Evolutionary conservation across 2,888 invertebrate species (phyloP).

Genomic region (Pinctada fucata): DNA sequence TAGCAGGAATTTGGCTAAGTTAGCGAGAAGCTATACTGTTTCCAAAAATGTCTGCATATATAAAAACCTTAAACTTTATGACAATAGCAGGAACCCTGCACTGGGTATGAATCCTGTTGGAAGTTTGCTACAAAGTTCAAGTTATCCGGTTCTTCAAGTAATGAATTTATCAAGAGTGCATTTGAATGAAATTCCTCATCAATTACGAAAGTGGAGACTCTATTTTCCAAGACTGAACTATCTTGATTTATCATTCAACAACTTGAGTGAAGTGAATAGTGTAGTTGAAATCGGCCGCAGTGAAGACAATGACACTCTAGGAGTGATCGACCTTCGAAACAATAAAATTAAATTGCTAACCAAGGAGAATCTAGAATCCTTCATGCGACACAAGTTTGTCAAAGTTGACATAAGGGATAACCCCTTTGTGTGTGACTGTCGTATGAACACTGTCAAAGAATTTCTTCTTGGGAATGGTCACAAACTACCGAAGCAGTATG

Average conservation of each 20-base stretch:
- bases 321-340: conserved; percentile 16
- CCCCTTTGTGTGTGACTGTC: conserved; percentile 21
- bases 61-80: too few relatives aligned
- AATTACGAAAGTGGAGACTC: conserved; percentile 21
- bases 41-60: too few relatives aligned
- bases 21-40: too few relatives aligned
- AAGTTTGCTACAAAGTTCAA: conserved; percentile 11
- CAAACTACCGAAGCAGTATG: neutral
- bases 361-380: neutral
- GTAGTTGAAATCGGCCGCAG: conserved; percentile 10
- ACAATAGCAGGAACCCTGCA: too few relatives aligned
- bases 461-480: conserved; percentile 19
- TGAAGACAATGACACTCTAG: conserved; percentile 4
- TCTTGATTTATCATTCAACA: conserved; percentile 24
- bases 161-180: conserved; percentile 15
- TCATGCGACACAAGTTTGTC: conserved; percentile 16
- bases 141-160: conserved; percentile 12
- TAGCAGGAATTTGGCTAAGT: too few relatives aligned
- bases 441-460: conserved; percentile 11
- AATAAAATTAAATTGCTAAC: conserved; percentile 15
- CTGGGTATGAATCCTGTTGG: conserved; percentile 8
- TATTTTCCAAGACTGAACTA: conserved; percentile 19
- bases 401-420: conserved; percentile 27
- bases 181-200: conserved; percentile 14
- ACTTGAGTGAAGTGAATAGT: conserved; percentile 13